Evolutionary conservation across 2,113 vertebrate species (phyloP), one percentile per base, ranked within the genome.

Genomic region (Orycteropus afer): DNA sequence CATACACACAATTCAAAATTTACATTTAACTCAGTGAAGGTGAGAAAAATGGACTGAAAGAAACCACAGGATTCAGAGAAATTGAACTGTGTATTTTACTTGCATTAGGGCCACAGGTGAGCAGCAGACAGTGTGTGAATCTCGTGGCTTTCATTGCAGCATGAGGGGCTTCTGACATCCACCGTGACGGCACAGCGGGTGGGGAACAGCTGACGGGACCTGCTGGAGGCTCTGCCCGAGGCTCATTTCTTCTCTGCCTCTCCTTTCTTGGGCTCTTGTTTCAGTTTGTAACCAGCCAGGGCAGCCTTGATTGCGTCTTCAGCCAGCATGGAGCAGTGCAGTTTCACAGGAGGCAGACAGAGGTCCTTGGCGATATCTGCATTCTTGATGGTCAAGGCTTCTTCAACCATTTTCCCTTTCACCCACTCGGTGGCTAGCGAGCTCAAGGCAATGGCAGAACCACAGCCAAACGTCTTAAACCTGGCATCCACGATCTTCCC

Each of bases 301-400:
- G 63, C 34, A 15, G 34, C 63, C 63, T 4, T n/a, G 63, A 67
- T 34, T 14, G 34, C 32, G 7, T 32, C 63, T 17, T n/a, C 34
- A n/a, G 63, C 29, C 63, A n/a, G 34, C 63, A 14, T 99, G 13
- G 99, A 99, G 98, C 99, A 99, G 98, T 99, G 99, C 81, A 99
- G 99, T 69, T 99, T 99, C 85, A 99, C 99, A 0, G 99, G 99
- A 0, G 99, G 99, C 45, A 99, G 99, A 98, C 99, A 99, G 63
- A 99, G 99, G 47, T 99, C 99, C 98, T 99, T 99, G 91, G 99
- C 99, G 4, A 99, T 99, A 20, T 99, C 99, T 0, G 99, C 99
- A 98, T 99, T 99, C 97, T 98, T 99, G 96, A 99, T 99, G 34
- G 98, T 97, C 98, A 99, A 92, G 0, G 99, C 99, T 98, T 99